Evolutionary conservation across 2,797 vertebrate genomes (phyloP).

Genomic region (Tolypeutes matacus): DNA sequence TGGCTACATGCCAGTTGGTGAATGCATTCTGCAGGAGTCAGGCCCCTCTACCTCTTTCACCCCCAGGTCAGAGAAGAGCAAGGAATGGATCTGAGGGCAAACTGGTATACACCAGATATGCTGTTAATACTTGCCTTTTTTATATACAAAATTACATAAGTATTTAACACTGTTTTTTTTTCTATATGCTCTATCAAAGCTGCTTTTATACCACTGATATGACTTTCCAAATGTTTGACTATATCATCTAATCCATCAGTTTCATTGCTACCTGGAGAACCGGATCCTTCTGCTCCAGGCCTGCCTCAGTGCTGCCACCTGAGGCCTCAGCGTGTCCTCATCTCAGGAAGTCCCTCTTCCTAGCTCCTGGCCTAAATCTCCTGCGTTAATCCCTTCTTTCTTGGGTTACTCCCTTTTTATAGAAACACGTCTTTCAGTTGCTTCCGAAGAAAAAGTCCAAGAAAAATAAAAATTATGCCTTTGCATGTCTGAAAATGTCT

Average conservation of each 20-base stretch:
- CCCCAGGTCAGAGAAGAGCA: background rate
- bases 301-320: background rate
- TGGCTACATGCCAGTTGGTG: background rate
- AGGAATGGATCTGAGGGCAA: background rate
- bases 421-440: background rate
- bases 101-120: background rate
- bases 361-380: background rate
- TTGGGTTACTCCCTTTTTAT: background rate
- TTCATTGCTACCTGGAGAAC: background rate
- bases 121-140: slow-evolving; percentile 20
- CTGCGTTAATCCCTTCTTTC: background rate
- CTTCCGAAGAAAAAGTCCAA: slow-evolving; percentile 19
- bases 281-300: background rate
- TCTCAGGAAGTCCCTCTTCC: background rate
- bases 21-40: background rate
- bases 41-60: fast-evolving
- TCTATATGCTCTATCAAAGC: background rate
- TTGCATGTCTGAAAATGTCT: slow-evolving; percentile 63
- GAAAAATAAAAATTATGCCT: slow-evolving; percentile 59
- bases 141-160: slow-evolving; percentile 20
- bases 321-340: background rate
- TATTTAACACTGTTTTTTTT: slow-evolving; percentile 38
- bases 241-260: background rate
- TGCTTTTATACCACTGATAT: background rate
- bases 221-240: slow-evolving; percentile 32